Base-by-base conservation (phyloP, 2,113 vertebrate genomes). In the Gopherus evgoodei region DNA sequence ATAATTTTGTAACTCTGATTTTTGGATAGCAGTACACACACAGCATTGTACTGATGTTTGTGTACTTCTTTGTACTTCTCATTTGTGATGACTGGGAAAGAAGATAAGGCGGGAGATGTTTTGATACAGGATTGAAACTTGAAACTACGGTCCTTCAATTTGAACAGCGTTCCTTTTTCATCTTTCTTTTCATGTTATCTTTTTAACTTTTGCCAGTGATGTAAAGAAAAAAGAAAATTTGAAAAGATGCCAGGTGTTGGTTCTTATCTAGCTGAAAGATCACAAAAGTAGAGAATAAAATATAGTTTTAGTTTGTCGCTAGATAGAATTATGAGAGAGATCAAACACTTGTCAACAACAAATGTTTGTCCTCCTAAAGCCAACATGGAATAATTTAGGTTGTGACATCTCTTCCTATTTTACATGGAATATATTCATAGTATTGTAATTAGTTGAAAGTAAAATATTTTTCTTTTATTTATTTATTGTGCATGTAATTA, bases 1-100 rank as follows among this genome's bases (percentile, higher is more conserved):
- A 98, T 98, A 98, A 99, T 99, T 99, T 99, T 97, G 98, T 98
- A 98, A 97, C 98, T 99, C 97, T 99, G 99, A 99, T 99, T 99
- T 99, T 98, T 96, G 98, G 98, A 99, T 98, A 99, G 98, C 98
- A 98, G 98, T 98, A 99, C 98, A 98, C 97, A 98, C 95, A 95
- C 95, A 83, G 92, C 91, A 98, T 98, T 98, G 98, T 98, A 98
- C 98, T 98, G 97, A 98, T 98, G 97, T 98, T 99, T 99, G 98
- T 98, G 95, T 98, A 98, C 96, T 97, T 97, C 98, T 98, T 99
- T 99, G 98, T 98, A 98, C 98, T 98, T 95, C 94, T 98, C 98
- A 98, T 98, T 98, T 98, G 97, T 97, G 97, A 98, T 98, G 98
- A 98, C 97, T 98, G 97, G 97, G 96, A 97, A 97, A 97, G 98